phyloP scores from a whole-genome alignment of 2,888 invertebrate species.

The Plagodis dolabraria region DNA sequence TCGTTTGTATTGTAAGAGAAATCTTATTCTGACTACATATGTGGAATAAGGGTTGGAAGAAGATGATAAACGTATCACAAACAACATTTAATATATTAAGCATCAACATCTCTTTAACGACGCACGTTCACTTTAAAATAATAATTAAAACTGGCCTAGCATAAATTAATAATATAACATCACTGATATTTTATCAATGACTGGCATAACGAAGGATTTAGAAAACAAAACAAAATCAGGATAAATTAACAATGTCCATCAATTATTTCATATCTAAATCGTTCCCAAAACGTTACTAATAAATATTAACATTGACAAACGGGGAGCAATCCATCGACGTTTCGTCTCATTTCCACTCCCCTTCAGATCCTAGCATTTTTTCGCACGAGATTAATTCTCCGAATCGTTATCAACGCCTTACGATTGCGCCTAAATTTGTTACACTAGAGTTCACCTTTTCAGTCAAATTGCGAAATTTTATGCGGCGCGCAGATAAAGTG shows the following conservation, averaged over 20 bases:
- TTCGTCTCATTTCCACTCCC: constrained; percentile 57
- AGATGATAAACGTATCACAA: no score
- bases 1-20: no score
- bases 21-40: no score
- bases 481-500: constrained; percentile 77
- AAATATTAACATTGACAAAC: constrained; percentile 61
- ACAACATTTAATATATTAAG: no score
- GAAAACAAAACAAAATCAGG: constrained; percentile 12
- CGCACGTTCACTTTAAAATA: no score
- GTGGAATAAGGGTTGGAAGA: no score
- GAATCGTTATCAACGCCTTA: constrained; percentile 81
- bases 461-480: constrained; percentile 80
- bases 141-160: no score
- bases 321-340: constrained; percentile 56
- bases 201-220: not conserved
- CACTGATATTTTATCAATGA: not conserved
- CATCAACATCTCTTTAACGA: no score
- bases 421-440: constrained; percentile 82
- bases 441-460: constrained; percentile 83
- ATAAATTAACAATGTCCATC: constrained; percentile 24
- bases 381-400: constrained; percentile 76
- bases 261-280: constrained; percentile 45
- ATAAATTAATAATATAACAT: not conserved
- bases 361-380: constrained; percentile 61
- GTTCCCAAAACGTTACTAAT: constrained; percentile 50